phyloP scores from a whole-genome alignment of 30 jellyfish, hydroid and myxozoan species.

The Pseudorhiza aurosa region DNA sequence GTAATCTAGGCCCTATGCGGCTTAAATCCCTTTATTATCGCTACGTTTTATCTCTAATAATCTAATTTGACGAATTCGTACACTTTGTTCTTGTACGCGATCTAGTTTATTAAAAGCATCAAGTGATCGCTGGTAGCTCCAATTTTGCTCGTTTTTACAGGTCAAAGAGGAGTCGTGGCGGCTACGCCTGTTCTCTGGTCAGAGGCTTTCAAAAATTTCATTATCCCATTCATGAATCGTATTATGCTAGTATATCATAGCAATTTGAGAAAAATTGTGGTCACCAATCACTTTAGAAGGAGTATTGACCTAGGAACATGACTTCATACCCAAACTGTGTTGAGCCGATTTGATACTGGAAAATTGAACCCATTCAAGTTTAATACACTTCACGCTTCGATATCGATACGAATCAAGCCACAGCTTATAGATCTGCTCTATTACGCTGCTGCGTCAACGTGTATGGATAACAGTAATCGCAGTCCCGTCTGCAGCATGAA shows the following conservation, averaged over 20 bases:
- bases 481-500: too few relatives aligned
- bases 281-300: slow-evolving; percentile 1
- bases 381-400: too few relatives aligned
- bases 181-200: slow-evolving; percentile 43
- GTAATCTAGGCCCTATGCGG: slow-evolving; percentile 19
- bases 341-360: too few relatives aligned
- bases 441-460: too few relatives aligned
- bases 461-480: too few relatives aligned
- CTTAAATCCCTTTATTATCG: slow-evolving; percentile 33
- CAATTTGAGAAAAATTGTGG: slow-evolving; percentile 48
- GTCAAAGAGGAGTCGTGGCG: slow-evolving; percentile 54
- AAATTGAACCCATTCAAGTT: too few relatives aligned
- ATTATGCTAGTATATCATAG: slow-evolving; percentile 24
- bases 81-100: slow-evolving; percentile 42
- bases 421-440: too few relatives aligned
- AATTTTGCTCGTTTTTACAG: slow-evolving; percentile 22
- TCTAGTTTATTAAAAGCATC: slow-evolving; percentile 53
- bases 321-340: too few relatives aligned
- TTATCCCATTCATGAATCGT: slow-evolving; percentile 26
- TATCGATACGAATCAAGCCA: too few relatives aligned
- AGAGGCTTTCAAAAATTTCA: slow-evolving; percentile 41
- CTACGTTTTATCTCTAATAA: slow-evolving; percentile 39
- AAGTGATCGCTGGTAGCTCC: slow-evolving; percentile 30
- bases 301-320: slow-evolving; percentile 40
- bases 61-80: slow-evolving; percentile 48